A percentile compares a stretch with the other conserved stretches of the same genome.
Evolutionary conservation across 2,113 vertebrate species (phyloP).

Genomic region (Alethe diademata): DNA sequence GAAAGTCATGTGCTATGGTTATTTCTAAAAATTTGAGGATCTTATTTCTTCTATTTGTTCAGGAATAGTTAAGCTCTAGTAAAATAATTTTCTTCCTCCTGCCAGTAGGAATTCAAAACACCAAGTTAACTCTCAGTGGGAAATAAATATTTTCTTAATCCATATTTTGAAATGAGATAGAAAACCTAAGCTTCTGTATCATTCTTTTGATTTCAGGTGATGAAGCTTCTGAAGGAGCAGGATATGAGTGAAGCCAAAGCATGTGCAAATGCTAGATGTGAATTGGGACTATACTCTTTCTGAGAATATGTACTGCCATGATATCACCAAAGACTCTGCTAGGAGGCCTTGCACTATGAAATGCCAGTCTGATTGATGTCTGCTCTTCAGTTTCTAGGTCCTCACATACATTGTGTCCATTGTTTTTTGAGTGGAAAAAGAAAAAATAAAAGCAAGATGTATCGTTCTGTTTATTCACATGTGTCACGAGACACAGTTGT

Average conservation of each 20-base stretch:
- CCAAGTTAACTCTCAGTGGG: background rate
- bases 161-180: background rate
- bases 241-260: background rate
- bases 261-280: background rate
- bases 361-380: constrained; percentile 5
- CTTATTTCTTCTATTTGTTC: background rate
- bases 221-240: background rate
- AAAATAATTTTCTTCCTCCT: background rate
- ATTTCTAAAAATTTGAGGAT: background rate
- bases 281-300: background rate
- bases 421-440: background rate
- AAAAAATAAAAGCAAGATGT: background rate
- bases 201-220: background rate
- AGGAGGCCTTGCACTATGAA: background rate
- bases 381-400: background rate
- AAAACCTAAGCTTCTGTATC: background rate
- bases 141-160: background rate
- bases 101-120: background rate
- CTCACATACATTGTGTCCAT: background rate
- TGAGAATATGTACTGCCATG: background rate
- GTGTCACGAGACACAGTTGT: background rate
- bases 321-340: background rate
- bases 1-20: background rate
- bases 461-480: background rate
- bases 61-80: background rate